Base-by-base conservation (phyloP, 1,140 invertebrate species). In the Euschistus heros region DNA sequence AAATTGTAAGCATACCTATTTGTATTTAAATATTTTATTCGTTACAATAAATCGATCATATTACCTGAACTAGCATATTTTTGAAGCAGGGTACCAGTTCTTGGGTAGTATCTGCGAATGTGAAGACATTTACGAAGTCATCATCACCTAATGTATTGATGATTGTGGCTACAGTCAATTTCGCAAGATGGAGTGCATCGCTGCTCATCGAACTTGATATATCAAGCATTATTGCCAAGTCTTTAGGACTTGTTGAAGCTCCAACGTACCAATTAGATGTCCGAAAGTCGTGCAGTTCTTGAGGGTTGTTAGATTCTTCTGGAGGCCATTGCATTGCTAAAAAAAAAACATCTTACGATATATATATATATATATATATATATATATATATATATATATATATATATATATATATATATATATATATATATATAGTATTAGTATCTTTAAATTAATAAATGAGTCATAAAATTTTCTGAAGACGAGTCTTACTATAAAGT, bases 91-190 rank as follows among this genome's bases (percentile, higher is more conserved):
- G 82, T 37, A 93, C 84, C 15, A 91, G 82, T 68, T 91, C 85
- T 54, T 85, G 82, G 0, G 86, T 85, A 0, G 78, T 79, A 44
- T 89, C 86, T 22, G 85, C 85, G 72, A 92, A 92, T 64, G 86
- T 84, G 70, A 93, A 91, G 18, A 99, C 84, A 74, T 97, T 97
- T 44, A 99, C 92, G 74, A 90, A 98, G 76, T 99, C 97, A 74
- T 99, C 89, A 63, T 97, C 91, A 8, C 89, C 92, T 0, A 99
- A 81, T 0, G 96, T 98, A 64, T 98, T 92, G 47, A 99, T 77
- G 54, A 99, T 90, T 26, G 89, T 86, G 14, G 84, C 81, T 6
- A 90, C 86, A 0, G 94, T 93, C 10, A 87, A 86, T 73, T 87
- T 86, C 0, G 92, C 91, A 62, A 99, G 83, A 68, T 89, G 84